Evolutionary conservation across 2,113 vertebrate genomes (phyloP).

Genomic region (Tragulus kanchil): DNA sequence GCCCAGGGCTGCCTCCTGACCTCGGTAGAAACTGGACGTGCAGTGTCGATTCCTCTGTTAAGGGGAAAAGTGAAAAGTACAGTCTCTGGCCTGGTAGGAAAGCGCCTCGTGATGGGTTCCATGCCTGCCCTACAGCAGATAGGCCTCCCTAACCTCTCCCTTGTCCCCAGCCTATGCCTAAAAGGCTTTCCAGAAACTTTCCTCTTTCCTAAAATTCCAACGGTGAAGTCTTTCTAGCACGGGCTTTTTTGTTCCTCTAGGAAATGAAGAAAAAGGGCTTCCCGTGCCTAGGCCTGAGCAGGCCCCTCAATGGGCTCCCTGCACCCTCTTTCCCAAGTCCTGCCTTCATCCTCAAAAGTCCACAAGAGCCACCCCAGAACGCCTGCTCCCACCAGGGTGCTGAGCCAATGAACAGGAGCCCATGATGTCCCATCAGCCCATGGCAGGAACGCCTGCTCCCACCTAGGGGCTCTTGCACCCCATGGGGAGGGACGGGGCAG

Average conservation of each 20-base stretch:
- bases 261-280: neutral
- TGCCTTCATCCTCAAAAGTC: neutral
- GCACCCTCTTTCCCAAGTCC: rapidly evolving
- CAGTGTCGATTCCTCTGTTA: neutral
- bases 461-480: no score
- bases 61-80: neutral
- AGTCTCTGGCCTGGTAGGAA: neutral
- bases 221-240: neutral
- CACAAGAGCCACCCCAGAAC: neutral
- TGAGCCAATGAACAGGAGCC: neutral
- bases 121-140: rapidly evolving
- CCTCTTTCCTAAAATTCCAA: neutral
- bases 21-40: neutral
- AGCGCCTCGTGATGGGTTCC: neutral
- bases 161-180: neutral
- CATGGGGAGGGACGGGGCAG: neutral
- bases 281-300: neutral
- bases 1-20: neutral
- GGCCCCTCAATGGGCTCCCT: no score
- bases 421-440: neutral
- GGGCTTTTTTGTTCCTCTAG: neutral
- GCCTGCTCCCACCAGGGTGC: rapidly evolving
- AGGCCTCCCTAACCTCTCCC: rapidly evolving
- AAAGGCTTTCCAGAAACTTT: neutral
- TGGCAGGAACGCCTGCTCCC: neutral